phyloP scores from a whole-genome alignment of 2,888 invertebrate genomes.

The Celastrina argiolus region DNA sequence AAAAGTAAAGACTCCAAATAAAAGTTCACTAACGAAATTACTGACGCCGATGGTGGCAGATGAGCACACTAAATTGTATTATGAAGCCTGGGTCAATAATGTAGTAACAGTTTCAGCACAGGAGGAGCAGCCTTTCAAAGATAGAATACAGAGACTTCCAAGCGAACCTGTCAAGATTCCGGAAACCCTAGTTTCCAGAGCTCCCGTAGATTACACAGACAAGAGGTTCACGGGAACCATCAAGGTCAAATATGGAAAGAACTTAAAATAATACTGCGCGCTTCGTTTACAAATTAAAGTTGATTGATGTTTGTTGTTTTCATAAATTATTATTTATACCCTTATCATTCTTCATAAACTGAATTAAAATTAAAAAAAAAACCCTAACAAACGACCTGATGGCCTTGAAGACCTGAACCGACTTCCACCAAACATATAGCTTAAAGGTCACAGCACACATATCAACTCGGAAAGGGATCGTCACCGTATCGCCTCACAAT shows the following conservation, averaged over 20 bases:
- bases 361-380: too few species aligned
- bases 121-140: conserved; percentile 40
- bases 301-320: too few species aligned
- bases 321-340: too few species aligned
- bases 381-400: too few species aligned
- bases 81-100: conserved; percentile 64
- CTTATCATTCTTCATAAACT: too few species aligned
- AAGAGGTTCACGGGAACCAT: conserved; percentile 53
- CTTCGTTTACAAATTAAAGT: too few species aligned
- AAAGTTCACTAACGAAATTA: conserved; percentile 44
- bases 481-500: too few species aligned
- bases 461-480: too few species aligned
- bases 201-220: conserved; percentile 44
- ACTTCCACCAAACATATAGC: too few species aligned
- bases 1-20: conserved; percentile 41
- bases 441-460: too few species aligned
- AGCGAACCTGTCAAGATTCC: conserved; percentile 39
- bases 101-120: conserved; percentile 47
- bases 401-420: too few species aligned
- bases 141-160: conserved; percentile 37
- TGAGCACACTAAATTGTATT: conserved; percentile 54
- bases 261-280: neutral
- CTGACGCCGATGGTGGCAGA: conserved; percentile 43
- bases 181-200: too few species aligned
- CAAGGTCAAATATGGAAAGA: neutral